Conservation (phyloP, 2,113 vertebrate species). For the Pelmatolapia mariae region DNA sequence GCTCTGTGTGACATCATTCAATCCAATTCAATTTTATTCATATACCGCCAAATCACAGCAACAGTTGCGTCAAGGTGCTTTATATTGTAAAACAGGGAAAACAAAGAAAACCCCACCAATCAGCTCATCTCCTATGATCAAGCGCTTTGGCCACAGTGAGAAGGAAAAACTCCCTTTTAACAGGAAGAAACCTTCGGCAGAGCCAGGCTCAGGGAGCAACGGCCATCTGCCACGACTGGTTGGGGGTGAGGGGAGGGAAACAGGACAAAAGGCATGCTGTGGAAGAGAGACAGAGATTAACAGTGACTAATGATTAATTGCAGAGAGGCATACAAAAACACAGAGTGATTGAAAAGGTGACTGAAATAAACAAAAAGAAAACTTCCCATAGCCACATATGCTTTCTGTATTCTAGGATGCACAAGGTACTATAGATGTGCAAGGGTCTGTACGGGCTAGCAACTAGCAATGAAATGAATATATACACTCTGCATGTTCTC, state of each 20-base stretch:
- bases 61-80: background rate
- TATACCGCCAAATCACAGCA: background rate
- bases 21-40: background rate
- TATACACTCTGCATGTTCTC: background rate
- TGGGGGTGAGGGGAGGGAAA: background rate
- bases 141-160: background rate
- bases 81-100: background rate
- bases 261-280: background rate
- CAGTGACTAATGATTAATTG: background rate
- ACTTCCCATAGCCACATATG: rapidly evolving
- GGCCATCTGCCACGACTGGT: background rate
- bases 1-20: background rate
- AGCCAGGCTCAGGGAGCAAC: background rate
- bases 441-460: background rate
- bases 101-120: background rate
- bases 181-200: background rate
- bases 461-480: background rate
- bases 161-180: background rate
- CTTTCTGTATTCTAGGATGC: background rate
- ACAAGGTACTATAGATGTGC: background rate
- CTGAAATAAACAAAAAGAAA: background rate
- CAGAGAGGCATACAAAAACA: background rate
- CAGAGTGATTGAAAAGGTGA: background rate
- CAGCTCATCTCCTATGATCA: background rate
- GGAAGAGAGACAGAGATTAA: background rate